Conservation (phyloP, 2,888 invertebrate species). For the Trissonchulus latispiculum region DNA sequence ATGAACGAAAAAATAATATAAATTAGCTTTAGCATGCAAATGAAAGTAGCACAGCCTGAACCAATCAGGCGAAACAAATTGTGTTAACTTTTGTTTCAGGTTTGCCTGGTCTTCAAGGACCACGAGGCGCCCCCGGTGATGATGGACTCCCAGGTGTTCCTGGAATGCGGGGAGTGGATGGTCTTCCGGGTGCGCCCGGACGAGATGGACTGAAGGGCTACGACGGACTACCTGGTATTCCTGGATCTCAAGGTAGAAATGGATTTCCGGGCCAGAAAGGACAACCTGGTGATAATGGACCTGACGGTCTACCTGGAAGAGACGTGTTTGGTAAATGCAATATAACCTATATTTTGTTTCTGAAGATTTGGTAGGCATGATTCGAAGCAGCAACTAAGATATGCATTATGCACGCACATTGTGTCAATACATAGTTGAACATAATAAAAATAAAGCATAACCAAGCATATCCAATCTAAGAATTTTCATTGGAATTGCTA, state of each 20-base stretch:
- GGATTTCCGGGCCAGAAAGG: conserved; percentile 39
- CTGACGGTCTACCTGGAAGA: conserved; percentile 17
- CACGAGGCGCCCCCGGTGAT: conserved; percentile 3
- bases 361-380: no score
- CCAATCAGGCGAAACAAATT: no score
- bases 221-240: conserved; percentile 25
- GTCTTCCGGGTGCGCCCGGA: conserved; percentile 29
- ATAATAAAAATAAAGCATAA: no score
- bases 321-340: neutral
- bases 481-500: no score
- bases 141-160: conserved; percentile 25
- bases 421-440: no score
- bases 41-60: no score
- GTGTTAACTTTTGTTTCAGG: conserved; percentile 8
- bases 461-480: no score
- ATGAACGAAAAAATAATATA: no score
- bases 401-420: no score
- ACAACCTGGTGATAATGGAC: conserved; percentile 23
- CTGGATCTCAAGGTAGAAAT: conserved; percentile 34
- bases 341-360: no score
- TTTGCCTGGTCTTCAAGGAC: conserved; percentile 16
- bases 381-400: no score
- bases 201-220: conserved; percentile 25
- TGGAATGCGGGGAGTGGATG: conserved; percentile 31
- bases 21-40: no score